Evolutionary conservation across 2,113 vertebrate species (phyloP), one percentile per base, ranked within the genome.

Genomic region (Romanogobio albipinnatus): DNA sequence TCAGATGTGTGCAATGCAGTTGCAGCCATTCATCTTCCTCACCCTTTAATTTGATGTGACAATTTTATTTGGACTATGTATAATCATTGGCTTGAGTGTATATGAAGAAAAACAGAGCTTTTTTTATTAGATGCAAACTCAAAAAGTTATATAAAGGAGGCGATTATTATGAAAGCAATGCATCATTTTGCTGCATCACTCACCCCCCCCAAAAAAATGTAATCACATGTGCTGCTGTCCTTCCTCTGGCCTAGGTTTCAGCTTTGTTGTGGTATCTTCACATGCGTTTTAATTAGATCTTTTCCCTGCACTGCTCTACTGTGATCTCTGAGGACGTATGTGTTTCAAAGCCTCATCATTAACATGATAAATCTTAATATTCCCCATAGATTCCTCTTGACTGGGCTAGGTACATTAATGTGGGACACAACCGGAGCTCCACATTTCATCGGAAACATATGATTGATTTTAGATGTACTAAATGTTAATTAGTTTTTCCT

Each of bases 211-310:
- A 6, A 19, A 7, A 84, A 91, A 82, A 91, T 93, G 93, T 81
- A 94, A 91, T 90, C 91, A 89, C 92, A 92, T 93, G 90, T 91
- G 92, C 84, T 87, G 89, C 86, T 89, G 82, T 92, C 89, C 49
- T 24, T 47, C 51, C 82, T 85, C 82, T 43, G 80, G 88, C 89
- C 92, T 89, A 75, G 87, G 90, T 92, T 93, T 93, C 89, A 1
- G 85, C 89, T 91, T 93, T 92, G 88, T 92, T 93, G 91, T 90
- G 90, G 85, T 90, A 88, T 90, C 87, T n/a, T 89, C 85, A 87
- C 90, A 86, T 88, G 84, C 85, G 88, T 91, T 92, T 91, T 92
- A 92, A 92, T 93, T 92, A 85, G 91, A 91, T 87, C 62, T 83
- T 88, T 87, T 87, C 78, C 82, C 33, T 75, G 14, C 47, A 14